phyloP scores from a whole-genome alignment of 2,888 invertebrate genomes.

The Melanostoma mellinum region DNA sequence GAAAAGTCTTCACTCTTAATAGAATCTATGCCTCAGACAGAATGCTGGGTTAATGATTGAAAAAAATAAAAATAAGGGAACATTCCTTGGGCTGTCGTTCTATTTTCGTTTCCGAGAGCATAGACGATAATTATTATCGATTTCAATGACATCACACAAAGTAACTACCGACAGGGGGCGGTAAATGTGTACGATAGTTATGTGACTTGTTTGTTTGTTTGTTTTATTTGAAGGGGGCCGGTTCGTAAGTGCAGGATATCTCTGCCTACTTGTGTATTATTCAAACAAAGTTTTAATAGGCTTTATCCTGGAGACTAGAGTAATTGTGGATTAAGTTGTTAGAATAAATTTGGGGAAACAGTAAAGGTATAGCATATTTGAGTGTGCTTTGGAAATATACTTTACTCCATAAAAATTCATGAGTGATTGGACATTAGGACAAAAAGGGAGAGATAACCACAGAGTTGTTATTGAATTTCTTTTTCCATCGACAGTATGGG shows the following conservation, averaged over 20 bases:
- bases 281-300: too few species aligned
- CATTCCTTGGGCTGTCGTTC: slow-evolving; percentile 20
- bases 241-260: slow-evolving; percentile 13
- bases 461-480: too few species aligned
- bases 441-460: too few species aligned
- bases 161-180: slow-evolving; percentile 47
- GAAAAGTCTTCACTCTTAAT: not conserved
- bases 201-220: slow-evolving; percentile 26
- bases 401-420: too few species aligned
- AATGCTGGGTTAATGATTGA: not conserved
- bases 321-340: too few species aligned
- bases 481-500: too few species aligned
- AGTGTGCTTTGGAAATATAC: too few species aligned
- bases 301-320: too few species aligned
- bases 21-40: not conserved
- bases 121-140: slow-evolving; percentile 62
- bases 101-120: slow-evolving; percentile 7
- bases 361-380: too few species aligned
- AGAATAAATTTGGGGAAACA: too few species aligned
- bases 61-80: slow-evolving; percentile 1
- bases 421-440: too few species aligned
- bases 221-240: not conserved
- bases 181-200: slow-evolving; percentile 2
- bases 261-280: too few species aligned
- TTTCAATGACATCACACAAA: slow-evolving; percentile 55